Evolutionary conservation across 2,888 invertebrate genomes (phyloP), one percentile per base, ranked within the genome.

Genomic region (Eubasilissa splendida): DNA sequence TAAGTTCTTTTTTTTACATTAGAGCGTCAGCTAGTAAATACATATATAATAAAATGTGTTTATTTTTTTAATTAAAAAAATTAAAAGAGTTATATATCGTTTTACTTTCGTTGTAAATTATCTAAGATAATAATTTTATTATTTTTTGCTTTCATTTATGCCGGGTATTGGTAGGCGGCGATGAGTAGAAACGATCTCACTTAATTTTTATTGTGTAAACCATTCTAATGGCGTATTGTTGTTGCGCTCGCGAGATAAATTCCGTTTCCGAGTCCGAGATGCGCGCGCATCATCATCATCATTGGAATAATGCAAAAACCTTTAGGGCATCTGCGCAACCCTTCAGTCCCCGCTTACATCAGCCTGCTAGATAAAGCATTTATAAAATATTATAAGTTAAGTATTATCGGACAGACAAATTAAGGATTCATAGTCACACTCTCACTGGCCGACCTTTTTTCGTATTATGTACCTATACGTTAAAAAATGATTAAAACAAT

Each of bases 171-270:
- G 14, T 56, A 78, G 74, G 76, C 65, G 75, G 60, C 74, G 78
- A 81, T 71, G 81, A 78, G 78, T 68, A 66, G 14, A 50, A 68
- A 68, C 68, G 81, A 81, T 81, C 77, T 71, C 68, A 73, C 75
- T 81, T 81, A 78, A 82, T 79, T 82, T 82, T 79, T 79, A 76
- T 76, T 75, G 81, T 79, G 76, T 73, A 76, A 82, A 79, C 81
- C 76, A 76, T 79, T 82, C 76, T 82, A 82, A 82, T 82, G 71
- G 81, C 71, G 81, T 79, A 82, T 82, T 82, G 81, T 82, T 82
- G 71, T 66, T 63, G 63, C 63, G 42, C 63, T 63, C 50, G 59
- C 58, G 42, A 42, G 42, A 42, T 76, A 74, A 76, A 76, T 42
- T 68, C 68, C 50, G 68, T 68, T 68, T 68, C 68, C 68, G 68